A percentile compares a stretch with the other conserved stretches of the same genome.
phyloP scores from a whole-genome alignment of 1,140 invertebrate genomes.

The Heliconius eleuchia region DNA sequence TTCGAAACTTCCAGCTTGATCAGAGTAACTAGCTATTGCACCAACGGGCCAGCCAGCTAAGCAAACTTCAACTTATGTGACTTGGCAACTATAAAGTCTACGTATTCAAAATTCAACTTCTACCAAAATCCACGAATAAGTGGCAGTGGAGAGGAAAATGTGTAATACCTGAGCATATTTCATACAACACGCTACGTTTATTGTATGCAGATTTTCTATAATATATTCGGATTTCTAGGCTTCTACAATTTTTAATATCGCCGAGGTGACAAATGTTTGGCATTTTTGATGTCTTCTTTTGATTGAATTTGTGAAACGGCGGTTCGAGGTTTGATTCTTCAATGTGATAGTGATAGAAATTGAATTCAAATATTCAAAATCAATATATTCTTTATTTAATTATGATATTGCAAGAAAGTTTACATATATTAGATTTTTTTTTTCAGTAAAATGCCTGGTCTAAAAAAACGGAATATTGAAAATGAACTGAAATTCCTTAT shows the following conservation, averaged over 20 bases:
- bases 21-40: background rate
- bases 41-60: background rate
- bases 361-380: no score
- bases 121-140: slow-evolving; percentile 6
- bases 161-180: slow-evolving; percentile 17
- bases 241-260: background rate
- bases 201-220: slow-evolving; percentile 14
- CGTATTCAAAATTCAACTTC: slow-evolving; percentile 2
- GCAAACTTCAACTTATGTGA: background rate
- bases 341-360: background rate
- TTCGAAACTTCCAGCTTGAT: background rate
- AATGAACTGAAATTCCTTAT: no score
- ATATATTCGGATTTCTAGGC: background rate
- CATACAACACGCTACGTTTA: slow-evolving; percentile 7
- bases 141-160: slow-evolving; percentile 10
- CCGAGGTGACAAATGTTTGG: background rate
- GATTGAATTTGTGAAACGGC: background rate
- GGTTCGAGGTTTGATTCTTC: background rate
- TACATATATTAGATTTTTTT: no score
- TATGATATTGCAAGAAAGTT: no score
- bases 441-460: no score
- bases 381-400: no score
- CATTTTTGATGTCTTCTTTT: background rate
- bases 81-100: slow-evolving; percentile 7
- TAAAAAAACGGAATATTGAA: no score